A percentile compares a stretch with the other conserved stretches of the same genome.
Conservation (phyloP, 2,888 invertebrate species). For the Himalopsyche kuldschensis region DNA sequence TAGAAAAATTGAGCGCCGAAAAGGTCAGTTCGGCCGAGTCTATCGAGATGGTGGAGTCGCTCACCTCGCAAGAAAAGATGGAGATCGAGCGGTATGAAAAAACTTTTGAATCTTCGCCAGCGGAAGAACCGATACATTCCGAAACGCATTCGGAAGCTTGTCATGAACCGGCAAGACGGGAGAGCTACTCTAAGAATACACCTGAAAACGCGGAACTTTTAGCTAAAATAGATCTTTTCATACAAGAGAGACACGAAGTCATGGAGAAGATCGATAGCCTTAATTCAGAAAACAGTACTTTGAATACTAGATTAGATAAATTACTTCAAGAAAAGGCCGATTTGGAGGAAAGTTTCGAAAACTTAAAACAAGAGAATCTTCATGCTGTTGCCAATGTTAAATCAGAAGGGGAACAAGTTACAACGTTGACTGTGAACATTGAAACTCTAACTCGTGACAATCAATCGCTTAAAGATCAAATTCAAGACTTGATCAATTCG, state of each 20-base stretch:
- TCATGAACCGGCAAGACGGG: conserved; percentile 5
- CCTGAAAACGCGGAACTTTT: conserved; percentile 67
- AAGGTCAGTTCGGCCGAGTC: conserved; percentile 77
- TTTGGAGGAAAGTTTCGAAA: conserved; percentile 52
- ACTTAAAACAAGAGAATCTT: conserved; percentile 55
- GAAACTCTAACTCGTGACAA: conserved; percentile 55
- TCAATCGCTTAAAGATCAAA: conserved; percentile 42
- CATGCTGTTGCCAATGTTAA: conserved; percentile 44
- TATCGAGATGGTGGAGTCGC: conserved; percentile 72
- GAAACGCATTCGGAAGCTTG: conserved; percentile 6
- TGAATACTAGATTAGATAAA: conserved; percentile 56
- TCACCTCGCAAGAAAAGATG: conserved; percentile 70
- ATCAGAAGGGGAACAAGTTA: conserved; percentile 48
- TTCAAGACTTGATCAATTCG: conserved; percentile 42
- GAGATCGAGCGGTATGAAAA: conserved; percentile 71
- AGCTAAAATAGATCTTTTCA: conserved; percentile 69
- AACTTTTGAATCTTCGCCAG: conserved; percentile 49
- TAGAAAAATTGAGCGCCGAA: conserved; percentile 71
- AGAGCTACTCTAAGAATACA: background rate
- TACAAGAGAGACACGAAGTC: conserved; percentile 69
- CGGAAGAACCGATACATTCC: conserved; percentile 43
- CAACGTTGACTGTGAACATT: conserved; percentile 51
- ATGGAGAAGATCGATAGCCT: conserved; percentile 68
- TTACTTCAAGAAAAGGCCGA: conserved; percentile 56
- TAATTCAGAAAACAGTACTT: conserved; percentile 62